Evolutionary conservation across 2,888 invertebrate genomes (phyloP).

Genomic region (Cacoxenus indagator): DNA sequence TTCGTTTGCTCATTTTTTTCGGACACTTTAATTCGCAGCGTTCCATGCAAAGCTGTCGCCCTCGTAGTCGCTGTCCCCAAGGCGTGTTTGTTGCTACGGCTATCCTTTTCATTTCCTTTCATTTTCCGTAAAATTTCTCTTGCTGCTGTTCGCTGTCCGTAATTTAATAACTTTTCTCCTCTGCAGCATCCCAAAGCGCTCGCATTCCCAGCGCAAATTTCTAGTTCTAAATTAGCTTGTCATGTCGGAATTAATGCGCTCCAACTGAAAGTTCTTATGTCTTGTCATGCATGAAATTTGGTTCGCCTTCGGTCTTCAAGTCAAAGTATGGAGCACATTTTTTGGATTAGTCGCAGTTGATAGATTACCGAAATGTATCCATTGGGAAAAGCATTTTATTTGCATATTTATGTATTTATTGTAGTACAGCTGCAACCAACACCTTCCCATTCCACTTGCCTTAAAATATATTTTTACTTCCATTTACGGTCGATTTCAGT

Average conservation of each 20-base stretch:
- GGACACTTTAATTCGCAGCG: slow-evolving; percentile 37
- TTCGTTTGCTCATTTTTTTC: slow-evolving; percentile 5
- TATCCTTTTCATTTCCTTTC: background rate
- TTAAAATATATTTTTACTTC: too few relatives aligned
- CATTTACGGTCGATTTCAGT: too few relatives aligned
- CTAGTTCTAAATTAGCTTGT: slow-evolving; percentile 28
- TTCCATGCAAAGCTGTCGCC: slow-evolving; percentile 23
- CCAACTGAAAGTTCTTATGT: slow-evolving; percentile 17
- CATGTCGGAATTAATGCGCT: slow-evolving; percentile 18
- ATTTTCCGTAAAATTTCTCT: background rate
- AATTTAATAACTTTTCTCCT: slow-evolving; percentile 46
- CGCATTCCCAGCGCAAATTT: slow-evolving; percentile 27
- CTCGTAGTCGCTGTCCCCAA: background rate
- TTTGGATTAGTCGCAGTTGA: too few relatives aligned
- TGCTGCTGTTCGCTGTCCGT: background rate
- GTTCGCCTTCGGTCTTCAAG: slow-evolving; percentile 5
- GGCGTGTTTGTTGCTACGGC: background rate
- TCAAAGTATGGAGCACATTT: background rate
- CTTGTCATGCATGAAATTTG: slow-evolving; percentile 52
- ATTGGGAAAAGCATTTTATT: too few relatives aligned
- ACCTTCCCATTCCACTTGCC: too few relatives aligned
- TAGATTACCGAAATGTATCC: too few relatives aligned
- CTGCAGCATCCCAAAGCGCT: slow-evolving; percentile 17
- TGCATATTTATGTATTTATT: too few relatives aligned
- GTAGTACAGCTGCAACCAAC: too few relatives aligned